Evolutionary conservation across 2,888 invertebrate genomes (phyloP), one percentile per base, ranked within the genome.

Genomic region (Steromphala cineraria): DNA sequence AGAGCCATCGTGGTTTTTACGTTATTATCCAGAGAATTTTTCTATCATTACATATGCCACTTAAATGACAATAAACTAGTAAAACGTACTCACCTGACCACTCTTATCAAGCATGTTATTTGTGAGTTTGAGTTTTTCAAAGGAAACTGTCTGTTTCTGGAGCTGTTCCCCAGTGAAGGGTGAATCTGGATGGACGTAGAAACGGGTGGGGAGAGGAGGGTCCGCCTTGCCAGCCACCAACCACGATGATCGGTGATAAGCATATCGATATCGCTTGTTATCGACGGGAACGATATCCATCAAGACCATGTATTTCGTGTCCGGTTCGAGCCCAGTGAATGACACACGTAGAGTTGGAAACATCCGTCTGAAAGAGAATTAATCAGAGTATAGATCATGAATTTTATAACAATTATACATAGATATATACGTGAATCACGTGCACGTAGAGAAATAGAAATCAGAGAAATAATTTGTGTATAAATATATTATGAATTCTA

Each of bases 191-290:
- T 99, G 99, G 81, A 97, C 96, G 95, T 98, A 98, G 92, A 98
- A 96, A 86, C 98, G 95, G 86, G 97, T 96, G 84, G 98, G 98
- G 96, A 91, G 88, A 8, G 98, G 98, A 17, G 98, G 98, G 95
- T 99, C 99, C 67, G 99, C 99, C 94, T 99, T 99, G 86, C 99
- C 99, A 36, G 99, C 99, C 88, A 98, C 98, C 92, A 98, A 95
- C 99, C 99, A 99, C 79, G 98, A 98, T 87, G 98, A 98, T 91
- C 98, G 96, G 95, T 99, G 99, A 95, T 99, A 99, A 87, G 99
- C 98, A 95, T 99, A 99, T 85, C 98, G 96, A 85, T 93, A 93
- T 81, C 99, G 95, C 94, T 98, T 97, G 94, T 97, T 97, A 95
- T 99, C 99, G 92, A 99, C 97, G 83, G 98, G 98, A 85, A 98